Conservation (phyloP, 2,113 vertebrate species). For the Neofelis nebulosa region DNA sequence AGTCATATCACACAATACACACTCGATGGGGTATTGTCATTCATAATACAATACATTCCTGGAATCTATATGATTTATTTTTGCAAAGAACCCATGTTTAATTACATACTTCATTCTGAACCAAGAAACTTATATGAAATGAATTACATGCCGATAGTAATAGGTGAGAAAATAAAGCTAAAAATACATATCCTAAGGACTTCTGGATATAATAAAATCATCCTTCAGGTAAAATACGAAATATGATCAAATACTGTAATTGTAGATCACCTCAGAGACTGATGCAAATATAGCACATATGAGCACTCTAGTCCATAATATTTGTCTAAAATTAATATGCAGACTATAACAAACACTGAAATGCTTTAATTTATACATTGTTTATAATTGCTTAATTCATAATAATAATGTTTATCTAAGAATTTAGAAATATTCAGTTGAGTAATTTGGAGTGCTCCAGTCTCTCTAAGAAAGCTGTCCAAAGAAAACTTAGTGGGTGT, state of each 20-base stretch:
- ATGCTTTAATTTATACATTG: not conserved
- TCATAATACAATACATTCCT: not conserved
- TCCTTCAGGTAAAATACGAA: constrained; percentile 27
- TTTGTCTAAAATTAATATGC: constrained; percentile 32
- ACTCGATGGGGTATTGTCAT: not conserved
- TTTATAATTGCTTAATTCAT: not conserved
- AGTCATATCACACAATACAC: not conserved
- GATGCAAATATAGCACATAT: not conserved
- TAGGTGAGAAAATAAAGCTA: not conserved
- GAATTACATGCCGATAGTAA: not conserved
- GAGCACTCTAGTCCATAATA: not conserved
- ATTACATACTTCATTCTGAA: constrained; percentile 1
- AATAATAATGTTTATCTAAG: not conserved
- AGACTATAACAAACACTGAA: not conserved
- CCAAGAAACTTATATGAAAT: constrained; percentile 18
- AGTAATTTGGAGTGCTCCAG: not conserved
- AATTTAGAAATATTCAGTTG: constrained; percentile 30
- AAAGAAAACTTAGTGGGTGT: not conserved
- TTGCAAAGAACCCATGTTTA: not conserved
- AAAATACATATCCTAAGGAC: not conserved
- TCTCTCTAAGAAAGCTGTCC: not conserved
- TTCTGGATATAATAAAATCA: not conserved
- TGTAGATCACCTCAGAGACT: not conserved
- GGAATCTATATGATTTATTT: not conserved
- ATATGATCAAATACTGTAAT: not conserved